phyloP scores from a whole-genome alignment of 2,113 vertebrate genomes.

The Progne subis region DNA sequence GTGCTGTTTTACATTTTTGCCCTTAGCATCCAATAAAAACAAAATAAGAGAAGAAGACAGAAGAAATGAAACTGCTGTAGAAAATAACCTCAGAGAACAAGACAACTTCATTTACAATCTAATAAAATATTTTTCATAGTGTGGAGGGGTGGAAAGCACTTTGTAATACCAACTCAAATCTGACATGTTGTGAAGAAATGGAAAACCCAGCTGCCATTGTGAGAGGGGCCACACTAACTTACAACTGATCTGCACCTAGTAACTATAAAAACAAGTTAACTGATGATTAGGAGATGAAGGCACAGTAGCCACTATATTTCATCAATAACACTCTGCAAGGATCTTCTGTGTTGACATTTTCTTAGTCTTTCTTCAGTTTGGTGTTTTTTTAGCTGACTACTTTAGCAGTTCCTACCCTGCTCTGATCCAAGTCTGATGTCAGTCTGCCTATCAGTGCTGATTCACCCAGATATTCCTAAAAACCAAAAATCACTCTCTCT shows the following conservation, averaged over 20 bases:
- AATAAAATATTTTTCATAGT: slow-evolving; percentile 36
- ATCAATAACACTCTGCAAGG: not conserved
- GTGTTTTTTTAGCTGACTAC: not conserved
- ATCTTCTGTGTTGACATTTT: slow-evolving; percentile 1
- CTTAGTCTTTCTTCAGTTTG: not conserved
- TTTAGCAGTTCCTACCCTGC: not conserved
- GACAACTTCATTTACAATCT: slow-evolving; percentile 43
- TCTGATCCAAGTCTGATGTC: slow-evolving; percentile 29
- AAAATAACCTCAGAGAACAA: slow-evolving; percentile 40
- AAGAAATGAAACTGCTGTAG: slow-evolving; percentile 13
- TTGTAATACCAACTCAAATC: not conserved
- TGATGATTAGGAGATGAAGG: not conserved
- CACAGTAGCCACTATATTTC: not conserved
- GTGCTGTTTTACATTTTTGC: slow-evolving; percentile 34
- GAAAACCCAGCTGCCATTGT: not conserved
- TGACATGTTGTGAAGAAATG: not conserved
- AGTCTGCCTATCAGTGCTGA: slow-evolving; percentile 2
- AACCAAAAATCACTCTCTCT: not conserved
- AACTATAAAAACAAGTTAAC: not conserved
- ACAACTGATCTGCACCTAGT: not conserved
- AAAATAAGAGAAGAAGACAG: slow-evolving; percentile 25
- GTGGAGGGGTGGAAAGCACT: not conserved
- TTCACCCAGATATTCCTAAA: not conserved
- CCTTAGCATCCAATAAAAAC: slow-evolving; percentile 51
- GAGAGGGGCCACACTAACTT: not conserved